These are phyloP conservation scores for Pseudoips prasinana DNA, from an alignment of 2,888 invertebrate species.

Conservation along the genomic window DNA sequence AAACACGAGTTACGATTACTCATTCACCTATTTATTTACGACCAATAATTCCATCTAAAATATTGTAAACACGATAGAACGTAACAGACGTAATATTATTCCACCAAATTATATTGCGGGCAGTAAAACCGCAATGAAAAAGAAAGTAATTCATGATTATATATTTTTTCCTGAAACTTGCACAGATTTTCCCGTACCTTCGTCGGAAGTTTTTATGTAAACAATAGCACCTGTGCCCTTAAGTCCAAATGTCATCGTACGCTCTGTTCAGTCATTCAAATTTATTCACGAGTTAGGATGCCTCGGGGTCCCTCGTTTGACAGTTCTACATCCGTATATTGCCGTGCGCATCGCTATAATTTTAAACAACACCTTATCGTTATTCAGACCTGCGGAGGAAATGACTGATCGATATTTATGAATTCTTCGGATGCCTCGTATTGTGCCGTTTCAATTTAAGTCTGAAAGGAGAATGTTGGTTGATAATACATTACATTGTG, in stretches of 20 bases:
- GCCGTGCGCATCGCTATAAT: conserved; percentile 30
- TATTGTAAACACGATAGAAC: too few relatives aligned
- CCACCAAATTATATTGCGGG: conserved; percentile 8
- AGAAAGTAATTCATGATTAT: conserved; percentile 13
- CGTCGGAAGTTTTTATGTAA: conserved; percentile 39
- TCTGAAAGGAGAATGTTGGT: too few relatives aligned
- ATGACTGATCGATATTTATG: conserved; percentile 16
- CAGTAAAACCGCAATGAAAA: conserved; percentile 9
- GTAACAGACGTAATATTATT: too few relatives aligned
- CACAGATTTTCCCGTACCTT: conserved; percentile 21
- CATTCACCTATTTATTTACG: conserved; percentile 18
- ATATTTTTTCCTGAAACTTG: conserved; percentile 12
- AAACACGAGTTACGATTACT: conserved; percentile 8
- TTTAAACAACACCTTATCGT: conserved; percentile 25
- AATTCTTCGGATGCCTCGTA: too few relatives aligned
- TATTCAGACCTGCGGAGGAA: conserved; percentile 9
- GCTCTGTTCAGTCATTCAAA: conserved; percentile 59
- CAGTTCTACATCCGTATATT: conserved; percentile 26
- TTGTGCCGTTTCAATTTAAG: too few relatives aligned
- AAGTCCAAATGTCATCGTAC: conserved; percentile 48
- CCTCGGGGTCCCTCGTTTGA: conserved; percentile 23
- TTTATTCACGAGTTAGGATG: conserved; percentile 60
- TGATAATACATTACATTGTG: too few relatives aligned
- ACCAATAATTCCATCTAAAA: too few relatives aligned
- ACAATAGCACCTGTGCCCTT: conserved; percentile 52